Evolutionary conservation across 1,140 invertebrate genomes (phyloP), one percentile per base, ranked within the genome.

Genomic region (Hetaerina americana): DNA sequence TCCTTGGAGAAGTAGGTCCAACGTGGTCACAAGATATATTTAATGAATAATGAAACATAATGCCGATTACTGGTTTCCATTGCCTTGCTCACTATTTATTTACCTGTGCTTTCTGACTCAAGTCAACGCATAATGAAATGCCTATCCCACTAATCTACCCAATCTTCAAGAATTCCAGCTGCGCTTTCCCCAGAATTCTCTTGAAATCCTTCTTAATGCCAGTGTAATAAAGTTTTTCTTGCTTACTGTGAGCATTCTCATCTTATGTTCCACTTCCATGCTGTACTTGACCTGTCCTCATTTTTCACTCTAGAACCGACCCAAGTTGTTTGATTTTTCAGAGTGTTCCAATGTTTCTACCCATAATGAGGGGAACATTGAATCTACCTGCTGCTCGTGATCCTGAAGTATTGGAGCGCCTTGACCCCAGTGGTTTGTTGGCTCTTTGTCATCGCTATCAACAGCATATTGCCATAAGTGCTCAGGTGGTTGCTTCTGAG

Each of bases 311-410:
- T 57, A 12, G 40, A 12, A 57, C n/a, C n/a, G n/a, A n/a, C n/a
- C n/a, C n/a, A 15, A 12, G 10, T 10, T 68, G 12, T 10, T 12
- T 15, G 26, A 70, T 75, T 74, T 81, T 81, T 1, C 81, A 91
- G 81, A 89, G 84, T 75, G 94, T 97, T 75, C 94, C 95, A 10
- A 92, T 93, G 80, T 97, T 98, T 80, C 81, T 96, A 69, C 95
- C 95, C 0, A 95, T 97, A 26, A 93, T 98, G 87, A 80, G 93
- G 66, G 93, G 92, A 8, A 94, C 94, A 0, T 80, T 96, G 1
- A 94, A 93, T 73, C 82, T 95, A 66, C 92, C 94, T 0, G 92
- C 91, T 27, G 89, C 90, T 0, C 84, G 92, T 68, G 95, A 97
- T 81, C 88, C 90, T 0, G 95, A 97, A 80, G 87, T 95, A 5